Conservation (phyloP, 2,797 vertebrate species). For the Myripristis jacobus region DNA sequence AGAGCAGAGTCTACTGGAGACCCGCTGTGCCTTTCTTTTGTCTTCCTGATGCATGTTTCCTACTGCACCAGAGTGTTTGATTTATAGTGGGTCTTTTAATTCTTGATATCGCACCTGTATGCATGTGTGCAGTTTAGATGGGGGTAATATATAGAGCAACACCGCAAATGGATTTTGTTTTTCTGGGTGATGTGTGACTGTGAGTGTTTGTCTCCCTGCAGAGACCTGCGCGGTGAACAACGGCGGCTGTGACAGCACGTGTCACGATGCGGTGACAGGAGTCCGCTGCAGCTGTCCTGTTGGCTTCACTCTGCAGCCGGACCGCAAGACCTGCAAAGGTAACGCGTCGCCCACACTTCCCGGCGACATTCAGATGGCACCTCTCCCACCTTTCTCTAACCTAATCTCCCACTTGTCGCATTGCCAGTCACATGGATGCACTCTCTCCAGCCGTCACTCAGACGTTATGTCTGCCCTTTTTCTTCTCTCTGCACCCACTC, state of each 20-base stretch:
- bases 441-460: slow-evolving; percentile 13
- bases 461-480: slow-evolving; percentile 11
- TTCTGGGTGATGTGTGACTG: slow-evolving; percentile 49
- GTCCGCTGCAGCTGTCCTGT: slow-evolving; percentile 99
- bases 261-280: slow-evolving; percentile 93
- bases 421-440: slow-evolving; percentile 26
- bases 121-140: slow-evolving; percentile 45
- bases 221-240: slow-evolving; percentile 99
- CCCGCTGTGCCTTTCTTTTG: slow-evolving; percentile 36
- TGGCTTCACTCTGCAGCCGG: slow-evolving; percentile 95
- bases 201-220: slow-evolving; percentile 75
- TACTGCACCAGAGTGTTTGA: slow-evolving; percentile 31
- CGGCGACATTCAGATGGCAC: slow-evolving; percentile 19
- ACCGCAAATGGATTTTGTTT: slow-evolving; percentile 31
- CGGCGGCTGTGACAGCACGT: slow-evolving; percentile 97
- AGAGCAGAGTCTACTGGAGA: slow-evolving; percentile 17
- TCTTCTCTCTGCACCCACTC: neutral
- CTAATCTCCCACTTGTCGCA: slow-evolving; percentile 28
- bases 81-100: slow-evolving; percentile 18
- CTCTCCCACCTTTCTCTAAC: slow-evolving; percentile 44
- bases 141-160: slow-evolving; percentile 48
- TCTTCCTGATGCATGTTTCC: slow-evolving; percentile 22
- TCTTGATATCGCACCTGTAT: slow-evolving; percentile 23
- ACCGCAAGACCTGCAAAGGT: slow-evolving; percentile 99
- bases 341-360: slow-evolving; percentile 43